Base-by-base conservation (phyloP, 2,113 vertebrate genomes). In the Zosterops lateralis region DNA sequence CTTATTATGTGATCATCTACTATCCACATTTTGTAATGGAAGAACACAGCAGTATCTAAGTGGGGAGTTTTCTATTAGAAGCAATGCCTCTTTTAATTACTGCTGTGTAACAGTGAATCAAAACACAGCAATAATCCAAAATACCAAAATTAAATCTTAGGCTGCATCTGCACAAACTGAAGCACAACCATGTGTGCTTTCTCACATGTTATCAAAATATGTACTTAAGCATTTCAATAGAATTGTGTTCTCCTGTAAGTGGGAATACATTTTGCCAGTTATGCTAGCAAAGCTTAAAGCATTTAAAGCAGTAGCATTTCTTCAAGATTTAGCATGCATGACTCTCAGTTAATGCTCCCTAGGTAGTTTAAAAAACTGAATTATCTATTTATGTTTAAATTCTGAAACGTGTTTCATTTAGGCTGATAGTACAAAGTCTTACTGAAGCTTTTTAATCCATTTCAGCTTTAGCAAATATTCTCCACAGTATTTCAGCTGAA, bases 401-500 rank as follows among this genome's bases (percentile, higher is more conserved):
- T 87, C 65, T 89, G 79, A 92, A 92, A 72, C 0, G 0, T 58
- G 44, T 92, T 94, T 81, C 50, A 60, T 85, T 87, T 82, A 90
- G 16, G 47, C 42, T 92, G 67, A 45, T 62, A 65, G 11, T 62
- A 72, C 74, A 82, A 91, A 87, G 22, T 60, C 70, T 71, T 65
- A 62, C 75, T 92, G 60, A 92, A 77, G 47, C 54, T 77, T 90
- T 92, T 71, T 53, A 90, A 78, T 88, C 57, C 40, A 25, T 88
- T 90, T 81, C 73, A 77, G 56, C n/a, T 84, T 93, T 50, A 84
- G 61, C 48, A 93, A 96, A 84, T 40, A 62, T 93, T 73, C 86
- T 96, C 72, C 28, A 42, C 45, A 90, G 83, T 67, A 84, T 81
- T 89, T 92, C 86, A 75, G 66, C 60, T 88, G 44, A 92, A 90